phyloP scores from a whole-genome alignment of 2,113 vertebrate genomes.

The Cheirogaleus medius region DNA sequence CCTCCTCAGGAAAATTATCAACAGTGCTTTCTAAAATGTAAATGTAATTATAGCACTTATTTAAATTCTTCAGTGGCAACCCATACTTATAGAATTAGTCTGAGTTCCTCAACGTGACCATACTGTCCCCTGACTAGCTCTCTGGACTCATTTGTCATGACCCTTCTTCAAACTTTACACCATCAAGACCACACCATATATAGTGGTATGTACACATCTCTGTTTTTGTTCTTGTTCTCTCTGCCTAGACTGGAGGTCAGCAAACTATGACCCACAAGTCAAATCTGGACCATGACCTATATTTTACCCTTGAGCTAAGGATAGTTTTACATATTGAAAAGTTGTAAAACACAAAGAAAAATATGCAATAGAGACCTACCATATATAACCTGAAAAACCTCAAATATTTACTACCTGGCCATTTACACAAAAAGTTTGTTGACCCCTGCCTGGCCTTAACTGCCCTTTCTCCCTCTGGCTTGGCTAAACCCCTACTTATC shows the following conservation, averaged over 20 bases:
- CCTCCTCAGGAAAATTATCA: neutral
- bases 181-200: neutral
- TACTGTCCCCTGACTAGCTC: neutral
- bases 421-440: slow-evolving; percentile 18
- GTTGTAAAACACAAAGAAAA: neutral
- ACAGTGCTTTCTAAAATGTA: neutral
- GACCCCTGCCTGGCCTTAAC: neutral
- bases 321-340: neutral
- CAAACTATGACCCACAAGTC: neutral
- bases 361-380: neutral
- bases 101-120: neutral
- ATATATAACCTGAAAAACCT: neutral
- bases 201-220: neutral
- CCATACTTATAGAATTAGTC: neutral
- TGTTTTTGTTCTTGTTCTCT: neutral
- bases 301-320: neutral
- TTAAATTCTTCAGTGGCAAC: neutral
- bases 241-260: neutral
- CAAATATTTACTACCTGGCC: neutral
- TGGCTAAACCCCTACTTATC: neutral
- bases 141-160: neutral
- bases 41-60: neutral
- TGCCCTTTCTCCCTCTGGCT: neutral
- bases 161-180: neutral
- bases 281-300: neutral